Evolutionary conservation across 30 jellyfish, hydroid and myxozoan species (phyloP).

Genomic region (Pseudorhiza aurosa): DNA sequence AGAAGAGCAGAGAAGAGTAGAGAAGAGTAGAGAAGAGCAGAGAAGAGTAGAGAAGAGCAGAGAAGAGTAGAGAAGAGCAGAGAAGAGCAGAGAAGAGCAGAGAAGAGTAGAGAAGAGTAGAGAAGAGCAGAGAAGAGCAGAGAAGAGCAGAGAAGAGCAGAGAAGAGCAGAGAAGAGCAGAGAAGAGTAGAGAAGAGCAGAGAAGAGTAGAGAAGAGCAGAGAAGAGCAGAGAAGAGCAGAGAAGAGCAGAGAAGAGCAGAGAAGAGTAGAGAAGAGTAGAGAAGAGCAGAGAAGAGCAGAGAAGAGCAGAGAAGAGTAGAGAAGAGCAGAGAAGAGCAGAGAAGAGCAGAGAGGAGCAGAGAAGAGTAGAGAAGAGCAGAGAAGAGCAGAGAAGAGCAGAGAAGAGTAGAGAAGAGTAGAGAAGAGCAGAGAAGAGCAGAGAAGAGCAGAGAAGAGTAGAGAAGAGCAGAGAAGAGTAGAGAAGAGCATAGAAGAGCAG

Average conservation of each 20-base stretch:
- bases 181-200: not conserved
- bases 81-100: not conserved
- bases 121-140: not conserved
- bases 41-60: not conserved
- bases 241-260: not conserved
- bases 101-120: not conserved
- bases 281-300: not conserved
- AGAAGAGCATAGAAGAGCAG: constrained; percentile 4
- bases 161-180: not conserved
- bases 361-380: not conserved
- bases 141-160: not conserved
- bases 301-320: not conserved
- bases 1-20: not conserved
- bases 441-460: not conserved
- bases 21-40: not conserved
- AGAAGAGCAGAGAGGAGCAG: not conserved
- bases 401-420: not conserved
- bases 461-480: not conserved
- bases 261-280: not conserved
- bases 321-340: not conserved
- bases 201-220: not conserved
- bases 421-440: not conserved
- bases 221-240: not conserved
- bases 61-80: not conserved
- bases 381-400: not conserved